Evolutionary conservation across 2,888 invertebrate species (phyloP), one percentile per base, ranked within the genome.

Genomic region (Hecatera dysodea): DNA sequence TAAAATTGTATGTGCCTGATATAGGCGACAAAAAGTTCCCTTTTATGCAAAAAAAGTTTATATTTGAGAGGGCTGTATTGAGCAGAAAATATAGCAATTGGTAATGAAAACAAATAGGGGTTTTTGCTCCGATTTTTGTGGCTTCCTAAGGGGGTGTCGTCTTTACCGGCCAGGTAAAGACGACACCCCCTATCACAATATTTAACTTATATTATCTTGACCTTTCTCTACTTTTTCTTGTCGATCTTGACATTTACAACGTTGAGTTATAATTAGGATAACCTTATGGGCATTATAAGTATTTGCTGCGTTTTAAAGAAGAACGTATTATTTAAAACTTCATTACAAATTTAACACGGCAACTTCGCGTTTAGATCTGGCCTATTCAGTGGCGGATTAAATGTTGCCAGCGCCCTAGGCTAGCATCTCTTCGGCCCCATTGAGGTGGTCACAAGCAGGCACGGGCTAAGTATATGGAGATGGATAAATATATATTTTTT

Each of bases 121-220:
- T 15, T 24, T 60, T n/a, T 42, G 33, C 33, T 11, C 70, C 24
- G 24, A 27, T 44, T 70, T 48, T 50, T 36, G 27, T 27, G 36
- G 50, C 55, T 44, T 44, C 50, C 33, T 44, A 27, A 19, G 11
- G 6, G 36, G 42, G 27, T 63, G 33, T 69, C 42, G 9, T 36
- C 48, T 72, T 42, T 27, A 50, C 33, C 63, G 56, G 33, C 15
- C n/a, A n/a, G n/a, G n/a, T n/a, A n/a, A n/a, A n/a, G n/a, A n/a
- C n/a, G n/a, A n/a, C n/a, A n/a, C n/a, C n/a, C n/a, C 55, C 63
- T 56, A 36, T 56, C 55, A 72, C 24, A 72, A 63, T 56, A 48
- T 72, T 71, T 46, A 62, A 33, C 42, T 56, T 56, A 33, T 24
- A 48, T 56, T 72, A 62, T 42, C 63, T 50, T 63, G 42, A 63